These are phyloP conservation scores for Stratiomys singularior DNA, from an alignment of 2,888 invertebrate genomes.

Conservation along the genomic window DNA sequence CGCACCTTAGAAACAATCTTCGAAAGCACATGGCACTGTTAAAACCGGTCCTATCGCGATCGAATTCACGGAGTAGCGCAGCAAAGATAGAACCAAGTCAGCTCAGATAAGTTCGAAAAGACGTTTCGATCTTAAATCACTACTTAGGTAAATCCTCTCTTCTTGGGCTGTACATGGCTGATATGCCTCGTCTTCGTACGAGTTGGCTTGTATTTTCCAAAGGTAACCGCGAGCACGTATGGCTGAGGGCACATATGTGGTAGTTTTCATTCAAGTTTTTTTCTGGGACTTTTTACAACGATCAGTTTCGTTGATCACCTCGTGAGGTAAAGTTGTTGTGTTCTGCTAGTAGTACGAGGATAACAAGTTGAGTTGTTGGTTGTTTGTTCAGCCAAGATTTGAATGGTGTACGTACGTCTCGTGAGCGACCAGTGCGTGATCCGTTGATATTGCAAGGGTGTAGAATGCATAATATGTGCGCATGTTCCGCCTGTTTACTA, in stretches of 20 bases:
- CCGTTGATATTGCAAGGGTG: not conserved
- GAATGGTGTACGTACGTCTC: constrained; percentile 6
- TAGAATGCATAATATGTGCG: constrained; percentile 19
- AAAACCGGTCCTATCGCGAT: too few relatives aligned
- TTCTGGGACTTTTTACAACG: constrained; percentile 27
- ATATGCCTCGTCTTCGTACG: too few relatives aligned
- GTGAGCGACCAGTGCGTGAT: constrained; percentile 5
- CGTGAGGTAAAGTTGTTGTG: constrained; percentile 33
- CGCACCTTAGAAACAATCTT: too few relatives aligned
- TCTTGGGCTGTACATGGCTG: too few relatives aligned
- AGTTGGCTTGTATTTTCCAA: too few relatives aligned
- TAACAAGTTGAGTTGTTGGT: constrained; percentile 9
- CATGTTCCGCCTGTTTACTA: constrained; percentile 30
- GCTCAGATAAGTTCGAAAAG: too few relatives aligned
- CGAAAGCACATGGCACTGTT: too few relatives aligned
- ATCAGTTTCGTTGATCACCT: constrained; percentile 37
- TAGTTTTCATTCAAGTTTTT: constrained; percentile 39
- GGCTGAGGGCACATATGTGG: not conserved
- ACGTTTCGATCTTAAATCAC: too few relatives aligned
- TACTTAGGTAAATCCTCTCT: too few relatives aligned
- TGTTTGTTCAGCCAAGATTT: not conserved
- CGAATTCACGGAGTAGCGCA: too few relatives aligned
- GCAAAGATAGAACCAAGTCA: too few relatives aligned
- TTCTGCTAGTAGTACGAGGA: constrained; percentile 21
- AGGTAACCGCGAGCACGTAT: not conserved